These are phyloP conservation scores for Thamnaconus septentrionalis DNA, from an alignment of 2,113 vertebrate species.

Conservation along the genomic window DNA sequence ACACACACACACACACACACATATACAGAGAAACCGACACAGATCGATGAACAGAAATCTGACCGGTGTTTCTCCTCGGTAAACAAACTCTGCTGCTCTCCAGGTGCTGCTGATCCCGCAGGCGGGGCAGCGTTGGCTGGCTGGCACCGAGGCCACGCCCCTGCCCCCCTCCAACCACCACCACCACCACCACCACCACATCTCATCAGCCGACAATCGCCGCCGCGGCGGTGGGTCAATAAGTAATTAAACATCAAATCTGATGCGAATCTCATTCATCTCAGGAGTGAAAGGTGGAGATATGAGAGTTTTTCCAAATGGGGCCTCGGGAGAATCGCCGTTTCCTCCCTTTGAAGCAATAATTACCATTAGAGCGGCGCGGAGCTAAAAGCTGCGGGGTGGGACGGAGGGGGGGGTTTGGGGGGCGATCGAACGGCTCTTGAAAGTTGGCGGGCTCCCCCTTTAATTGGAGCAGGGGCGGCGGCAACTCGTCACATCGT, in stretches of 20 bases:
- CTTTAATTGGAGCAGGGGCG: slow-evolving; percentile 65
- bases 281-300: slow-evolving; percentile 65
- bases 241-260: slow-evolving; percentile 74
- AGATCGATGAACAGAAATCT: too few relatives aligned
- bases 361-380: slow-evolving; percentile 66
- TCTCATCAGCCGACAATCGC: slow-evolving; percentile 22
- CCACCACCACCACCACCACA: background rate
- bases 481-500: slow-evolving; percentile 31
- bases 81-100: too few relatives aligned
- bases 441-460: slow-evolving; percentile 39
- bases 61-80: too few relatives aligned
- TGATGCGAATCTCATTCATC: slow-evolving; percentile 71
- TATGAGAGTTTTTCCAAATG: slow-evolving; percentile 69
- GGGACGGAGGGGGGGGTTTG: background rate
- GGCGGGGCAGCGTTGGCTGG: background rate
- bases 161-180: background rate
- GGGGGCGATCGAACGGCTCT: slow-evolving; percentile 52
- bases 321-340: slow-evolving; percentile 59
- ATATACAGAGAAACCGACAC: too few relatives aligned
- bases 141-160: slow-evolving; percentile 11
- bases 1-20: background rate
- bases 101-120: too few relatives aligned
- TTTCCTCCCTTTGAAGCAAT: slow-evolving; percentile 72
- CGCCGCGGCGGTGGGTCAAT: slow-evolving; percentile 41
- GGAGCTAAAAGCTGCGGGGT: slow-evolving; percentile 44